Percentiles rank a stretch among this genome's conserved stretches.
Evolutionary conservation across 2,113 vertebrate species (phyloP).

Genomic region (Menidia beryllina): DNA sequence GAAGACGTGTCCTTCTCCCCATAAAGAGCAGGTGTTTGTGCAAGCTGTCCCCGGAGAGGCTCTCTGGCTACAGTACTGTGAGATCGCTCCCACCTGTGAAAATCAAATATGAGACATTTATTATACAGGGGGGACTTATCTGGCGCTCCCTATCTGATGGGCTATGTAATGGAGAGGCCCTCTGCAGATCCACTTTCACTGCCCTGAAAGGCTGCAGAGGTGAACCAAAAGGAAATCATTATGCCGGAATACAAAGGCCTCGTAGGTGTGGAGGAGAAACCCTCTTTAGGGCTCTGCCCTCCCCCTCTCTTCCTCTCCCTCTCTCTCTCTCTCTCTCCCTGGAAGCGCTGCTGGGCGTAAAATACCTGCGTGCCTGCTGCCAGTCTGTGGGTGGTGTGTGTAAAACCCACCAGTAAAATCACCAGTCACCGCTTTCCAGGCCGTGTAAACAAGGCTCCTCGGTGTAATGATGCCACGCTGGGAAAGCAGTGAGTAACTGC

Average conservation of each 20-base stretch:
- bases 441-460: conserved; percentile 39
- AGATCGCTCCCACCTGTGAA: conserved; percentile 81
- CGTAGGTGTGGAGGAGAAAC: conserved; percentile 68
- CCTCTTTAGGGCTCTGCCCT: conserved; percentile 56
- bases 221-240: conserved; percentile 85
- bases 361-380: conserved; percentile 6
- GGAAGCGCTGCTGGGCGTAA: conserved; percentile 28
- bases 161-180: conserved; percentile 82
- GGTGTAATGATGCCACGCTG: conserved; percentile 35
- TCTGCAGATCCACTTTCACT: conserved; percentile 80
- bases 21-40: conserved; percentile 68
- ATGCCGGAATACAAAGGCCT: conserved; percentile 76
- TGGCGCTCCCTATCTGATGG: conserved; percentile 78
- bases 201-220: conserved; percentile 81
- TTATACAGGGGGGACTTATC: conserved; percentile 82
- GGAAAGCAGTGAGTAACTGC: conserved; percentile 29
- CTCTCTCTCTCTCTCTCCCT: conserved; percentile 39
- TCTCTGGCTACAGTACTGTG: conserved; percentile 55
- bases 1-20: conserved; percentile 28
- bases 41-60: conserved; percentile 65
- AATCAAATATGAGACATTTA: conserved; percentile 84
- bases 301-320: conserved; percentile 42
- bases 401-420: conserved; percentile 22
- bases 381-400: conserved; percentile 36
- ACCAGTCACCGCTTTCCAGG: conserved; percentile 41